Evolutionary conservation across 2,113 vertebrate species (phyloP).

Genomic region (Cynopterus brachyotis): DNA sequence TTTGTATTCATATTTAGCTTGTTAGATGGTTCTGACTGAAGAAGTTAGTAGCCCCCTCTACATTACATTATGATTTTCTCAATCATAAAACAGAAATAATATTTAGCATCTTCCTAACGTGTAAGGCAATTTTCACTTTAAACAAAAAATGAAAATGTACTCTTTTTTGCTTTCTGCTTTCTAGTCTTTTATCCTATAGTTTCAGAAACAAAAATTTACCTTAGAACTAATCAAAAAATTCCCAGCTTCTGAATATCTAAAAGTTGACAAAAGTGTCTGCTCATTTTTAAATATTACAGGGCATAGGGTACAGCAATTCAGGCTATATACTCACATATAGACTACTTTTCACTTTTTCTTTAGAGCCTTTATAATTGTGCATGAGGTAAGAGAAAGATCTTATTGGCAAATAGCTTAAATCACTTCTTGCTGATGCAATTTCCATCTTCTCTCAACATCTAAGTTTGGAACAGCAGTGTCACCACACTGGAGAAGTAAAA

Average conservation of each 20-base stretch:
- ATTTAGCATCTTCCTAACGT: background rate
- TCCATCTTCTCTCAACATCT: background rate
- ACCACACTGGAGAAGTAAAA: background rate
- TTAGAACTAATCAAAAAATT: background rate
- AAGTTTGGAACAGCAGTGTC: background rate
- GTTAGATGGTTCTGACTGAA: background rate
- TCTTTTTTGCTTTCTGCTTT: background rate
- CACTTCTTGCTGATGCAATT: background rate
- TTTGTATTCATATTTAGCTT: background rate
- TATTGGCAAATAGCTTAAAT: background rate
- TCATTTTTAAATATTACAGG: background rate
- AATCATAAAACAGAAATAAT: background rate
- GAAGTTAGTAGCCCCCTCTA: background rate
- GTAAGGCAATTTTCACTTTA: background rate
- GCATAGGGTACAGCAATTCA: background rate
- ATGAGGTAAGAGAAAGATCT: background rate
- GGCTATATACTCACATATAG: background rate
- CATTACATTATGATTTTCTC: background rate
- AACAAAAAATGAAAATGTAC: background rate
- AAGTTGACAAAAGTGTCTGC: background rate
- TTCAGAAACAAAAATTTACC: conserved; percentile 11
- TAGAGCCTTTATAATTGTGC: background rate
- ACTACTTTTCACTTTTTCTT: background rate
- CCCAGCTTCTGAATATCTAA: background rate
- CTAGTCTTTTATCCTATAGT: background rate